Percentiles rank a stretch among this genome's conserved stretches.
Evolutionary conservation across 2,113 vertebrate genomes (phyloP).

Genomic region (Orthochromis malagaraziensis): DNA sequence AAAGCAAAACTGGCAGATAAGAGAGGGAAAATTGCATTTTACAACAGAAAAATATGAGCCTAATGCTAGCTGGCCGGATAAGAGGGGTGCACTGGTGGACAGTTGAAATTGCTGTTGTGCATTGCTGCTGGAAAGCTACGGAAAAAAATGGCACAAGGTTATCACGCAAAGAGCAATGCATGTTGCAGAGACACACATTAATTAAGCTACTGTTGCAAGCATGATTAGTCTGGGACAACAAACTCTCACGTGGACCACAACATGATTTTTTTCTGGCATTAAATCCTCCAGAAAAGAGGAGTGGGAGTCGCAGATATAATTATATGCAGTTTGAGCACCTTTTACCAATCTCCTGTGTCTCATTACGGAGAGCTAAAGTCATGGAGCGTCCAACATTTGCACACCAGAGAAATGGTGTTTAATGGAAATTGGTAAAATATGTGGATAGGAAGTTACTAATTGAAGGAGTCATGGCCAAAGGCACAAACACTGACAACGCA

Average conservation of each 20-base stretch:
- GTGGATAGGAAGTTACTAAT: conserved; percentile 39
- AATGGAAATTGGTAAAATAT: conserved; percentile 47
- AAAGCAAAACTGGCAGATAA: neutral
- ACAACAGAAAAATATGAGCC: neutral
- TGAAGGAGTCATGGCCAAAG: conserved; percentile 24
- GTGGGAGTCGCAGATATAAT: conserved; percentile 54
- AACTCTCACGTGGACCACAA: conserved; percentile 51
- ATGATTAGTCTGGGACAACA: conserved; percentile 62
- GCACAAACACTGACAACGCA: neutral
- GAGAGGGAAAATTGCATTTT: neutral
- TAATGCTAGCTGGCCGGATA: neutral
- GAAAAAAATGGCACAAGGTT: conserved; percentile 19
- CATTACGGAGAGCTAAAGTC: conserved; percentile 45
- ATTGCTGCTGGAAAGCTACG: neutral
- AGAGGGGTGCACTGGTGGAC: neutral
- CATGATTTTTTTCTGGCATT: conserved; percentile 55
- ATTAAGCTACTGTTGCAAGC: conserved; percentile 51
- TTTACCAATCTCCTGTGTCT: conserved; percentile 61
- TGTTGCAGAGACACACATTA: conserved; percentile 43
- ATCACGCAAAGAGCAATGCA: conserved; percentile 15
- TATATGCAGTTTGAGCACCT: conserved; percentile 60
- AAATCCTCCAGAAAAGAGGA: conserved; percentile 55
- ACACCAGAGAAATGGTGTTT: conserved; percentile 23
- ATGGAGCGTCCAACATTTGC: neutral
- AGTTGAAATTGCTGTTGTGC: neutral